These are phyloP conservation scores for Cavia aperea DNA, from an alignment of 2,113 vertebrate species.

Conservation along the genomic window DNA sequence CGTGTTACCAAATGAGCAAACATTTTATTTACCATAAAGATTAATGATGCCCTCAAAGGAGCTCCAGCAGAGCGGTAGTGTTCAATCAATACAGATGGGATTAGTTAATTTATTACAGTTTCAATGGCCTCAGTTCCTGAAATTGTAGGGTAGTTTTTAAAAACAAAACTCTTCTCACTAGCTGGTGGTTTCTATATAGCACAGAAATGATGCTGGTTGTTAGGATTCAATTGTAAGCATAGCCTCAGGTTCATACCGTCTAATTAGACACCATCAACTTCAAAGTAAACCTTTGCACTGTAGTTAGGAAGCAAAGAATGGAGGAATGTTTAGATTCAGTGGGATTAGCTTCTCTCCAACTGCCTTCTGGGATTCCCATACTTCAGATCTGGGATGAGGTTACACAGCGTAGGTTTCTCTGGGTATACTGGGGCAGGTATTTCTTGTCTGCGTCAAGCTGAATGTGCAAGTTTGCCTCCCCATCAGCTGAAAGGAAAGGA, in stretches of 20 bases:
- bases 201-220: not conserved
- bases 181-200: not conserved
- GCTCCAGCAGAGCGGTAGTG: not conserved
- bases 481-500: not conserved
- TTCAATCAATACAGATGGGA: constrained; percentile 1
- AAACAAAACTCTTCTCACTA: constrained; percentile 37
- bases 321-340: constrained; percentile 5
- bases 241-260: constrained; percentile 10
- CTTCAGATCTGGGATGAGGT: not conserved
- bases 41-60: not conserved
- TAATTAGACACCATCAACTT: constrained; percentile 30
- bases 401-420: not conserved
- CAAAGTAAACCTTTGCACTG: constrained; percentile 23
- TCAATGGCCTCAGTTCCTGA: constrained; percentile 34
- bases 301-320: constrained; percentile 22
- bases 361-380: not conserved
- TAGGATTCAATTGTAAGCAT: not conserved
- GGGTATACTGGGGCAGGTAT: not conserved
- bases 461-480: not conserved
- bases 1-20: not conserved
- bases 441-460: not conserved
- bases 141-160: constrained; percentile 19
- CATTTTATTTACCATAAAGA: constrained; percentile 26
- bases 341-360: not conserved
- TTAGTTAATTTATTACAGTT: constrained; percentile 4